phyloP scores from a whole-genome alignment of 2,797 vertebrate species.

The Galaxias olidus region DNA sequence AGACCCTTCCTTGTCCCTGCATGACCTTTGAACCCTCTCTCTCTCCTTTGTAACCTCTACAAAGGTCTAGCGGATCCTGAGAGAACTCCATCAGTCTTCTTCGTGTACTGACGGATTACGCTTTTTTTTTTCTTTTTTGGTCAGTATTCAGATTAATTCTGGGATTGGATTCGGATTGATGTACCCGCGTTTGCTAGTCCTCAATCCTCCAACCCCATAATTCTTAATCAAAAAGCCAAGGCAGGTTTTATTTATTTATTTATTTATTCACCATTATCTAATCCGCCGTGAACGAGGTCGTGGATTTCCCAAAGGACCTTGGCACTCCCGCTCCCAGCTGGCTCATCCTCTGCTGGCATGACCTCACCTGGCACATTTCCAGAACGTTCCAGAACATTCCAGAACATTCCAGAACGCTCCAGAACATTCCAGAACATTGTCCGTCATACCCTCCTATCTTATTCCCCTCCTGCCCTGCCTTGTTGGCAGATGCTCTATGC shows the following conservation, averaged over 20 bases:
- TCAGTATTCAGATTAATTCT: slow-evolving; percentile 86
- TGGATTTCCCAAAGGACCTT: slow-evolving; percentile 78
- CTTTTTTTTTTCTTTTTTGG: slow-evolving; percentile 62
- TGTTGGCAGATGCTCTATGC: too few species aligned
- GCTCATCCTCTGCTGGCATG: slow-evolving; percentile 12
- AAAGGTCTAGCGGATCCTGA: slow-evolving; percentile 32
- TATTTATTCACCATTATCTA: slow-evolving; percentile 76
- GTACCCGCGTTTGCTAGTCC: slow-evolving; percentile 81
- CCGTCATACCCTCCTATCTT: neutral
- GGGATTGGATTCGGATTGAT: slow-evolving; percentile 83
- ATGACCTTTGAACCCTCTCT: too few species aligned
- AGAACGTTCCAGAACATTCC: slow-evolving; percentile 7
- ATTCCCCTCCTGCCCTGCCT: too few species aligned
- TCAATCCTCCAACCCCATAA: slow-evolving; percentile 88
- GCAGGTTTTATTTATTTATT: slow-evolving; percentile 63
- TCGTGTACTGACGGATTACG: slow-evolving; percentile 83
- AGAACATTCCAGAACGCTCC: slow-evolving; percentile 11
- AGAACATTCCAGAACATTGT: slow-evolving; percentile 12
- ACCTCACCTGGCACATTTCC: slow-evolving; percentile 51
- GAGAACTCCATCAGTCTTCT: slow-evolving; percentile 66
- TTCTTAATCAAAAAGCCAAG: slow-evolving; percentile 90
- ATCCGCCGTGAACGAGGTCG: slow-evolving; percentile 71
- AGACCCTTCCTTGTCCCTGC: too few species aligned
- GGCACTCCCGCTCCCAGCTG: slow-evolving; percentile 50
- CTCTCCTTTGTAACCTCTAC: neutral